A percentile compares a stretch with the other conserved stretches of the same genome.
Conservation (phyloP, 2,797 vertebrate genomes). For the Melopsittacus undulatus region DNA sequence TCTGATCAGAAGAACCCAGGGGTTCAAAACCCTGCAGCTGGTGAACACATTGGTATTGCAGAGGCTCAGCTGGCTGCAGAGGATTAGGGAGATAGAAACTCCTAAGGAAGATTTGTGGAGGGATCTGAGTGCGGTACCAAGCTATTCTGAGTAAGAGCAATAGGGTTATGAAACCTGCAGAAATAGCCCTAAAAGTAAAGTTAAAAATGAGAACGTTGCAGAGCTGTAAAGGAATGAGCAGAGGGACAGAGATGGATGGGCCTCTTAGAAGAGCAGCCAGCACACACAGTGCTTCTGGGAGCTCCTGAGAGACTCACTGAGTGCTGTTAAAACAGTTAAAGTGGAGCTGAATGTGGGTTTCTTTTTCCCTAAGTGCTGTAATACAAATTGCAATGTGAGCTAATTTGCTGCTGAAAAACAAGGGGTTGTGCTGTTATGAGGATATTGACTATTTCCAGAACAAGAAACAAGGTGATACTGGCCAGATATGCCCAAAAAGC, state of each 20-base stretch:
- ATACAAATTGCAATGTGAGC: slow-evolving; percentile 54
- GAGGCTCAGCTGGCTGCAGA: background rate
- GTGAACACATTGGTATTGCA: background rate
- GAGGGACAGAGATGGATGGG: slow-evolving; percentile 50
- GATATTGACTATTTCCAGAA: slow-evolving; percentile 22
- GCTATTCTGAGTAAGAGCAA: slow-evolving; percentile 18
- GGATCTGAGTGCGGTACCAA: background rate
- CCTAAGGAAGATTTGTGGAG: background rate
- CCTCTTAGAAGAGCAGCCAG: slow-evolving; percentile 49
- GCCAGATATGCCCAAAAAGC: background rate
- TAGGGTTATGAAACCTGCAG: slow-evolving; percentile 44
- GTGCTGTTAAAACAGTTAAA: slow-evolving; percentile 57
- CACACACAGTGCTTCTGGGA: slow-evolving; percentile 29
- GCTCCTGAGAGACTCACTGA: slow-evolving; percentile 51
- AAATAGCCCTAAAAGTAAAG: slow-evolving; percentile 48
- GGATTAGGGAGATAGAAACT: background rate
- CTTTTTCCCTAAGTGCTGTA: background rate
- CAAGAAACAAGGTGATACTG: background rate
- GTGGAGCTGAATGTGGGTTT: slow-evolving; percentile 7
- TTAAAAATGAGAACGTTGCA: background rate
- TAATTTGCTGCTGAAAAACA: slow-evolving; percentile 53
- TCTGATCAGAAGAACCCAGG: background rate
- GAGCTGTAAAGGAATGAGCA: slow-evolving; percentile 34
- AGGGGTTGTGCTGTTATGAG: slow-evolving; percentile 26
- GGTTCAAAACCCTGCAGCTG: background rate